Percentiles rank a stretch among this genome's conserved stretches.
Evolutionary conservation across 2,113 vertebrate species (phyloP).

Genomic region (Carassius auratus): DNA sequence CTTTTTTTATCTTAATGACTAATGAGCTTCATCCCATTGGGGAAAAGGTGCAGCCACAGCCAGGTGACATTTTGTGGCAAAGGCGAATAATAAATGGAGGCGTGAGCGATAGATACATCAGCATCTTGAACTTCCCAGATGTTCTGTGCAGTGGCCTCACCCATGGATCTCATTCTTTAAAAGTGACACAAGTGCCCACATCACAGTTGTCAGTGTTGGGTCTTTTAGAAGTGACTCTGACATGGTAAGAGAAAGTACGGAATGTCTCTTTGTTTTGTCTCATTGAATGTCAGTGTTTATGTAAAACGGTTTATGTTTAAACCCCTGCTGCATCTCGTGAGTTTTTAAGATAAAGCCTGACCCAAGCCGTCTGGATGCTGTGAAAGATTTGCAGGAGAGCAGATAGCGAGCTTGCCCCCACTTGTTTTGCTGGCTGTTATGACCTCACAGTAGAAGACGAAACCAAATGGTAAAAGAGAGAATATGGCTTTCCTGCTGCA

Average conservation of each 20-base stretch:
- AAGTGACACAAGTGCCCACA: constrained; percentile 13
- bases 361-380: not conserved
- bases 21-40: not conserved
- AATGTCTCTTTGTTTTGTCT: not conserved
- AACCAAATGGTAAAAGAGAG: not conserved
- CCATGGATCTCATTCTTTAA: constrained; percentile 21
- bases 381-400: constrained; percentile 22
- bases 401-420: constrained; percentile 21
- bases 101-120: not conserved
- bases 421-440: constrained; percentile 34
- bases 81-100: constrained; percentile 9
- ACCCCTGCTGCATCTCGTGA: constrained; percentile 1
- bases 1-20: not conserved
- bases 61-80: not conserved
- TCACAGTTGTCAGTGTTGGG: not conserved
- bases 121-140: constrained; percentile 39
- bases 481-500: constrained; percentile 19
- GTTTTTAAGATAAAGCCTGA: constrained; percentile 28
- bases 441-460: constrained; percentile 33
- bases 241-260: not conserved
- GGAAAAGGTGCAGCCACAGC: not conserved
- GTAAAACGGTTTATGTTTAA: not conserved
- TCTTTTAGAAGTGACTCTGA: constrained; percentile 19
- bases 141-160: constrained; percentile 23
- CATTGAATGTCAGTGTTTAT: constrained; percentile 17